Percentiles rank a stretch among this genome's conserved stretches.
phyloP scores from a whole-genome alignment of 1,140 invertebrate genomes.

The Calosoma granatense region DNA sequence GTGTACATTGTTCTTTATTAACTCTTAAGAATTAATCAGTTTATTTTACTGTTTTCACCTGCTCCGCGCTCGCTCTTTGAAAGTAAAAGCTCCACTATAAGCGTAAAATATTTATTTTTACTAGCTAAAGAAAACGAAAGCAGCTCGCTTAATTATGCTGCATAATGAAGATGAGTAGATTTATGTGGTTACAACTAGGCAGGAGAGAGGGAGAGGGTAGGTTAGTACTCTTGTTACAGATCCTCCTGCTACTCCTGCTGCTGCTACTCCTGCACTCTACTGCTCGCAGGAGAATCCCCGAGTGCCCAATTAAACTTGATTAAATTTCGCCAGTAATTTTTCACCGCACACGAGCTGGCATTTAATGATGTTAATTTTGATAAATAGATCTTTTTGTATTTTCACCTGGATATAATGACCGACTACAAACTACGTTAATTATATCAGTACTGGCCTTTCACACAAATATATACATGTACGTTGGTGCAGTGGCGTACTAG shows the following conservation, averaged over 20 bases:
- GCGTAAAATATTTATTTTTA: background rate
- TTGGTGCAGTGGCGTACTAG: background rate
- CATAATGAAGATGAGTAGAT: slow-evolving; percentile 2
- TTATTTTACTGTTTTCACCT: too few species aligned
- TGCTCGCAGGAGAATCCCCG: background rate
- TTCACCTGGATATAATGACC: background rate
- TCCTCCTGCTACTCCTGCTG: too few species aligned
- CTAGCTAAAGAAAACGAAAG: background rate
- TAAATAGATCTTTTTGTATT: slow-evolving; percentile 6
- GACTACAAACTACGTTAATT: slow-evolving; percentile 2
- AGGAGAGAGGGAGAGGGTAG: background rate
- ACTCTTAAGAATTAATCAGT: too few species aligned
- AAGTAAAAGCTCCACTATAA: too few species aligned
- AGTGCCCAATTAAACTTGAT: slow-evolving; percentile 7
- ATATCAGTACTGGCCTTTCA: background rate
- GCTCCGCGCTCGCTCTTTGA: too few species aligned
- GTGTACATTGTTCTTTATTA: too few species aligned
- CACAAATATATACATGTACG: too few species aligned
- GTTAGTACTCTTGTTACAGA: background rate
- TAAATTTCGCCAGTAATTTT: slow-evolving; percentile 2
- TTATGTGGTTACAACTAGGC: too few species aligned
- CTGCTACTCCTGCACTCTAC: too few species aligned
- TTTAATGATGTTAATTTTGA: slow-evolving; percentile 9
- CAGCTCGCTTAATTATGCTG: background rate
- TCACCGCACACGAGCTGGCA: background rate